These are phyloP conservation scores for Noctilio leporinus DNA, from an alignment of 2,113 vertebrate genomes.

Conservation along the genomic window DNA sequence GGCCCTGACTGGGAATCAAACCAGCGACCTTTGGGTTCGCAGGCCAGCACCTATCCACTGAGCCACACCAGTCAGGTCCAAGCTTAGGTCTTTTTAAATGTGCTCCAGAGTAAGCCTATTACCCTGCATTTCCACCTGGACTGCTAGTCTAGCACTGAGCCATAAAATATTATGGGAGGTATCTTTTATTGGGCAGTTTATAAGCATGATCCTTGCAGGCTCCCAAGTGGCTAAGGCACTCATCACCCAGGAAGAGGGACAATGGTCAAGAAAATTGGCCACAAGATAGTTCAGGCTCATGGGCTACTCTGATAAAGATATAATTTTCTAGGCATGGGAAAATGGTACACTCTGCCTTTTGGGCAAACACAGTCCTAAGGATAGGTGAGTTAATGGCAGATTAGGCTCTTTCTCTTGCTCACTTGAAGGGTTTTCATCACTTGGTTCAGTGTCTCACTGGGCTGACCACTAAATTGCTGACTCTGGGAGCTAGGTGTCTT, in stretches of 20 bases:
- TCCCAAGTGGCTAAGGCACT: neutral
- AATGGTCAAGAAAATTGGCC: neutral
- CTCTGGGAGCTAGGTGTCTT: neutral
- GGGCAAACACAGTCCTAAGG: neutral
- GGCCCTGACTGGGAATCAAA: too few species aligned
- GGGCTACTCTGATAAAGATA: neutral
- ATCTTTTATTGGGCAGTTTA: conserved; percentile 26
- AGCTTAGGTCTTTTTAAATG: conserved; percentile 18
- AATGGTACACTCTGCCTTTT: neutral
- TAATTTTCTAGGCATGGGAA: conserved; percentile 18
- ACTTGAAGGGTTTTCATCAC: neutral
- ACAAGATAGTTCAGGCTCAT: neutral
- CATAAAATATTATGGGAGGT: neutral
- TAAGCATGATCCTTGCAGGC: conserved; percentile 15
- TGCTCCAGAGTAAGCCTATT: conserved; percentile 20
- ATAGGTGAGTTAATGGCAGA: neutral
- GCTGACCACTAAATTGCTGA: neutral
- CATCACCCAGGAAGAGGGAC: neutral
- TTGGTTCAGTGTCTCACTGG: conserved; percentile 4
- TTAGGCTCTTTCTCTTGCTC: neutral
- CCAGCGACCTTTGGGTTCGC: too few species aligned
- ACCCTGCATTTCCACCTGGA: neutral
- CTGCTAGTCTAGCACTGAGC: conserved; percentile 9
- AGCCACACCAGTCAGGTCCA: too few species aligned
- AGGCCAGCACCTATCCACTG: too few species aligned